A percentile compares a stretch with the other conserved stretches of the same genome.
Conservation (phyloP, 2,113 vertebrate species). For the Toxotes jaculatrix region DNA sequence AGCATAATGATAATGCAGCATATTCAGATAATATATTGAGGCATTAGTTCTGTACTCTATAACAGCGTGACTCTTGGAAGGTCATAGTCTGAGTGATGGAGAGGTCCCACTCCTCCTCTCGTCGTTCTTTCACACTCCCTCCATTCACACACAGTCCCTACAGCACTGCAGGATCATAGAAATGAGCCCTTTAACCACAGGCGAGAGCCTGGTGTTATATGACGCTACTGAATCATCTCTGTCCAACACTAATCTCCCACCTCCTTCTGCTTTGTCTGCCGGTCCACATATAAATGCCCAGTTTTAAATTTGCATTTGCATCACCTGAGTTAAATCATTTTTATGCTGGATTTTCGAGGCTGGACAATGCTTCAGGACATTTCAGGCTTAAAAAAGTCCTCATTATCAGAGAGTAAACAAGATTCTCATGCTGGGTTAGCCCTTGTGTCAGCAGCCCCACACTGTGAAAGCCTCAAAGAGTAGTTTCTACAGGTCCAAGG, state of each 20-base stretch:
- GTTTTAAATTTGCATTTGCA: constrained; percentile 14
- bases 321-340: not conserved
- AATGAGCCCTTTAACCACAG: constrained; percentile 33
- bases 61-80: constrained; percentile 76
- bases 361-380: constrained; percentile 8
- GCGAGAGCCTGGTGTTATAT: constrained; percentile 11
- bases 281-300: not conserved
- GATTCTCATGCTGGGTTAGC: not conserved
- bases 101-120: constrained; percentile 69
- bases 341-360: not conserved
- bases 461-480: not conserved
- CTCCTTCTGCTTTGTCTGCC: not conserved
- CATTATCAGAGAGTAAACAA: not conserved
- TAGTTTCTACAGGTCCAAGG: not conserved
- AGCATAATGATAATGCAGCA: constrained; percentile 76
- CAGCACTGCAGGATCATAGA: constrained; percentile 45
- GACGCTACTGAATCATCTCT: constrained; percentile 29
- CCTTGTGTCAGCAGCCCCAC: not conserved
- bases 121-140: constrained; percentile 63
- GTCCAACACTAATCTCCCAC: constrained; percentile 26
- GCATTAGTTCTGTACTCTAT: constrained; percentile 76
- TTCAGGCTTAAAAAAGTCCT: constrained; percentile 3
- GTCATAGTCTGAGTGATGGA: constrained; percentile 75
- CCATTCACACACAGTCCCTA: constrained; percentile 47
- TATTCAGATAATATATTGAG: constrained; percentile 77